Evolutionary conservation across 2,797 vertebrate species (phyloP).

Genomic region (Amniataba percoides): DNA sequence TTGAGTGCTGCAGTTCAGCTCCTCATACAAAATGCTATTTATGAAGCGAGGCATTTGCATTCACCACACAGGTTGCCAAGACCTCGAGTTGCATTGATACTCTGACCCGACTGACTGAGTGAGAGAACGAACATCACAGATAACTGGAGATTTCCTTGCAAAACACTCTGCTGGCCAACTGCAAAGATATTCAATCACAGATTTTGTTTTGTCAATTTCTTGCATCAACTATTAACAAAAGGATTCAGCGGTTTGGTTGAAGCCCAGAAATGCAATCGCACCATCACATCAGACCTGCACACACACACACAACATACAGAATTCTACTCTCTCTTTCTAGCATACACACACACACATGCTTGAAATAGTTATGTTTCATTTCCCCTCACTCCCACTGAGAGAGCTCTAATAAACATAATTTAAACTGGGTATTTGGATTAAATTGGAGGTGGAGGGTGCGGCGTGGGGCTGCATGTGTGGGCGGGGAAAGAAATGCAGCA

Average conservation of each 20-base stretch:
- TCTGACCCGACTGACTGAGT: constrained; percentile 22
- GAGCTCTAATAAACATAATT: constrained; percentile 69
- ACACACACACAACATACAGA: neutral
- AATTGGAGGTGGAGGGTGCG: constrained; percentile 54
- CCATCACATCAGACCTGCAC: constrained; percentile 21
- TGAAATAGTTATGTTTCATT: constrained; percentile 51
- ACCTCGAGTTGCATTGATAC: constrained; percentile 9
- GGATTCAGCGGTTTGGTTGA: neutral
- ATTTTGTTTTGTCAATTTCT: constrained; percentile 27
- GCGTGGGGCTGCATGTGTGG: neutral
- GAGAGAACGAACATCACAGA: constrained; percentile 30
- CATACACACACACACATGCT: constrained; percentile 15
- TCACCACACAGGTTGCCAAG: constrained; percentile 23
- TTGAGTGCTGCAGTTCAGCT: neutral
- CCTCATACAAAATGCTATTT: constrained; percentile 16
- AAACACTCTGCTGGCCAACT: neutral
- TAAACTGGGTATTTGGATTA: constrained; percentile 70
- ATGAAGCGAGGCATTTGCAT: constrained; percentile 43
- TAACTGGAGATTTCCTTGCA: neutral
- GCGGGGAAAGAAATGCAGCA: constrained; percentile 28
- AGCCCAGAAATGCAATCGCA: constrained; percentile 6
- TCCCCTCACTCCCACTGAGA: constrained; percentile 50
- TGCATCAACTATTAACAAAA: constrained; percentile 17
- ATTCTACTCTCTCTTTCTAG: constrained; percentile 1
- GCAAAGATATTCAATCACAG: constrained; percentile 18